Percentiles rank a stretch among this genome's conserved stretches.
Conservation (phyloP, 1,140 invertebrate species). For the Musca domestica region DNA sequence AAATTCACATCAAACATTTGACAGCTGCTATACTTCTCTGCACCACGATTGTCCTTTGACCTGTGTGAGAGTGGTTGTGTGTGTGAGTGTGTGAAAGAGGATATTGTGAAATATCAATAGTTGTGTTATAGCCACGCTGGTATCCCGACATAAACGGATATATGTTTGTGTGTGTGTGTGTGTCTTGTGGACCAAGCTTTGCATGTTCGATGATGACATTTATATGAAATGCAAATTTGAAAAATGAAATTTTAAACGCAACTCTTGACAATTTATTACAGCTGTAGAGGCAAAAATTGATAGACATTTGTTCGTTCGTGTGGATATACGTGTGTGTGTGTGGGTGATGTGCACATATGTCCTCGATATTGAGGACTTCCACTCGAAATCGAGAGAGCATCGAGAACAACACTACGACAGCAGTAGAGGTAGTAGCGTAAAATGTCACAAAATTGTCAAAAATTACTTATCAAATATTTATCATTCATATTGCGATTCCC, state of each 20-base stretch:
- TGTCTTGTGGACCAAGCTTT: neutral
- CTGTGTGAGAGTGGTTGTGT: conserved; percentile 26
- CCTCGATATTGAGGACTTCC: no score
- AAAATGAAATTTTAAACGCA: conserved; percentile 20
- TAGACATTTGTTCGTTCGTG: neutral
- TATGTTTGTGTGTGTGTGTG: no score
- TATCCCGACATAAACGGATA: no score
- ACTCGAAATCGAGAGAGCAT: no score
- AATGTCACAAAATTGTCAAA: conserved; percentile 14
- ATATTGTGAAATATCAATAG: conserved; percentile 3
- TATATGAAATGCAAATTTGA: conserved; percentile 23
- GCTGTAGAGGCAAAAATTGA: neutral
- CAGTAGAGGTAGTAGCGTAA: conserved; percentile 14
- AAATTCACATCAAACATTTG: conserved; percentile 51
- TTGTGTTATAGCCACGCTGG: no score
- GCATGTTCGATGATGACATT: conserved; percentile 18
- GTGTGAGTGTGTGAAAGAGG: neutral
- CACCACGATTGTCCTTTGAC: conserved; percentile 43
- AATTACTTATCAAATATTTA: conserved; percentile 20
- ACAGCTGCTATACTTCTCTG: conserved; percentile 45
- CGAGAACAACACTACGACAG: no score
- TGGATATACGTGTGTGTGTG: neutral
- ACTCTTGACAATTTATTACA: conserved; percentile 18
- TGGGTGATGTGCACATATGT: neutral
- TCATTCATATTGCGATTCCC: conserved; percentile 10